phyloP scores from a whole-genome alignment of 2,888 invertebrate species.

The Mesorhabditis spiculigera region DNA sequence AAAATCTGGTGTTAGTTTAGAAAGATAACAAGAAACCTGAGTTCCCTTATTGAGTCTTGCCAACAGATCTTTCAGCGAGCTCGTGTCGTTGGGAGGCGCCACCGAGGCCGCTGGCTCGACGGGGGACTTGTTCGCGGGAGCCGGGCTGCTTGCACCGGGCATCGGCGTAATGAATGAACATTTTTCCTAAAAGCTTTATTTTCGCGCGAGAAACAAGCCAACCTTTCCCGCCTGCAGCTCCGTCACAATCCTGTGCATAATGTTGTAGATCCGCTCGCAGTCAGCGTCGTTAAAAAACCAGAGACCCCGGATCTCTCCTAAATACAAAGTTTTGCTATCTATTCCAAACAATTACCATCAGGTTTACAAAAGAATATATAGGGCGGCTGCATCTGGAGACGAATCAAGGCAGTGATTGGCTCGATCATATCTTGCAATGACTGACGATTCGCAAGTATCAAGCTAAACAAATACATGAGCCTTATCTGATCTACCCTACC shows the following conservation, averaged over 20 bases:
- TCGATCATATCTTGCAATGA: conserved; percentile 43
- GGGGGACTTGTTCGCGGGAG: conserved; percentile 3
- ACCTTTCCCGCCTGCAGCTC: conserved; percentile 25
- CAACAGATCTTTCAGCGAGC: background rate
- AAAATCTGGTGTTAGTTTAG: too few relatives aligned
- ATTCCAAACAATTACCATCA: conserved; percentile 16
- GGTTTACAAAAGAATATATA: conserved; percentile 44
- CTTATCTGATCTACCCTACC: background rate
- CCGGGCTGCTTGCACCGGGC: background rate
- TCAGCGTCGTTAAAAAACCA: conserved; percentile 40
- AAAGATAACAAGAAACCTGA: too few relatives aligned
- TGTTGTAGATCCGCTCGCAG: conserved; percentile 18
- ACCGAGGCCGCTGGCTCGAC: background rate
- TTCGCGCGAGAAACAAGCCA: background rate
- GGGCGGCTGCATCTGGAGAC: conserved; percentile 32
- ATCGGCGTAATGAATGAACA: background rate
- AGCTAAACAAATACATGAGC: conserved; percentile 3
- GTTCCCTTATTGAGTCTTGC: background rate
- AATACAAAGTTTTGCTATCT: conserved; percentile 9
- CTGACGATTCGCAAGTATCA: conserved; percentile 53
- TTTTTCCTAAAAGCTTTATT: conserved; percentile 9
- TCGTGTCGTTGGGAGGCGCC: background rate
- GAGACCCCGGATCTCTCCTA: conserved; percentile 38
- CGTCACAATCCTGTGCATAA: conserved; percentile 24
- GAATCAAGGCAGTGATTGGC: conserved; percentile 32